These are phyloP conservation scores for Acipenser ruthenus DNA, from an alignment of 2,797 vertebrate genomes.

Conservation along the genomic window DNA sequence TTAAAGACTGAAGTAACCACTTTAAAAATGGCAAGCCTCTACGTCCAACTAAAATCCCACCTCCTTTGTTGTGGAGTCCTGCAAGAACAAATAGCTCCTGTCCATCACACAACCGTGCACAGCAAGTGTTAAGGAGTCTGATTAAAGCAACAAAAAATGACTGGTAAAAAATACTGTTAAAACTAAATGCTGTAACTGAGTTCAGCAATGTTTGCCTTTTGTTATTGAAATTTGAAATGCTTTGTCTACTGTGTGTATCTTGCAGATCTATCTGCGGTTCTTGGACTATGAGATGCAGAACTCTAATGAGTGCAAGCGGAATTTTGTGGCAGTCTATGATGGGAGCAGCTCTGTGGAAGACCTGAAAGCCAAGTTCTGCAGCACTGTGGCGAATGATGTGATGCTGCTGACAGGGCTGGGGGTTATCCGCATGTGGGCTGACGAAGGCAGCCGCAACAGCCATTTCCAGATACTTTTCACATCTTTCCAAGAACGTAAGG, in stretches of 20 bases:
- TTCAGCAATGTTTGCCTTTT: no score
- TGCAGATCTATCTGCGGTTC: constrained; percentile 88
- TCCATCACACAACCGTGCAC: no score
- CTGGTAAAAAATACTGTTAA: no score
- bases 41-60: no score
- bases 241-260: constrained; percentile 16
- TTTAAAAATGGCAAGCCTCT: no score
- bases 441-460: constrained; percentile 87
- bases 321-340: constrained; percentile 93
- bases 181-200: no score
- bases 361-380: constrained; percentile 93
- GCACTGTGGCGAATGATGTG: constrained; percentile 91
- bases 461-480: constrained; percentile 94
- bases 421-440: constrained; percentile 91
- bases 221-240: no score
- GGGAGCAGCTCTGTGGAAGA: constrained; percentile 91
- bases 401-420: constrained; percentile 83
- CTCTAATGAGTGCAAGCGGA: constrained; percentile 94
- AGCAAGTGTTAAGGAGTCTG: no score
- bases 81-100: no score
- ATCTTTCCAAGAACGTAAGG: constrained; percentile 83
- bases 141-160: no score
- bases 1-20: no score
- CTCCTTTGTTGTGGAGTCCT: no score
- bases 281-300: constrained; percentile 98